Conservation (phyloP, 2,888 invertebrate species). For the Drosophila demipolita region DNA sequence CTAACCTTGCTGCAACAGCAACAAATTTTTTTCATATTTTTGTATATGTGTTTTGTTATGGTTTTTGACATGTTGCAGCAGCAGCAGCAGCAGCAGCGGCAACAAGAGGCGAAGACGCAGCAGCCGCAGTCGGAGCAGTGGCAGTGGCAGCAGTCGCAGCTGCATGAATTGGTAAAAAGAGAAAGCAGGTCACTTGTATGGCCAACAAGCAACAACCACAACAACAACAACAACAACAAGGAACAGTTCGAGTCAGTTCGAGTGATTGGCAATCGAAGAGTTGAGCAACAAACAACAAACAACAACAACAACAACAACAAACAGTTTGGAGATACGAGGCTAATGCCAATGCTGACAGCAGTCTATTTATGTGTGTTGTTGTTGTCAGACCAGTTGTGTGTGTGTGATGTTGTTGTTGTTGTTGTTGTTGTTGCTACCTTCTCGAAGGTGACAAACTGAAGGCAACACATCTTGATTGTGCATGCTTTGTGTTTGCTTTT, state of each 20-base stretch:
- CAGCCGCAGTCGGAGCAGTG: constrained; percentile 6
- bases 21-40: constrained; percentile 7
- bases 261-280: constrained; percentile 79
- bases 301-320: constrained; percentile 65
- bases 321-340: constrained; percentile 58
- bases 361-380: constrained; percentile 19
- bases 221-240: constrained; percentile 8
- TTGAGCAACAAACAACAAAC: constrained; percentile 64
- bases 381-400: background rate
- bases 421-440: constrained; percentile 40
- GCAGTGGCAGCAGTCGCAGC: constrained; percentile 20
- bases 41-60: constrained; percentile 13
- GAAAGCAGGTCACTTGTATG: constrained; percentile 84
- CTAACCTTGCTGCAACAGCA: constrained; percentile 36
- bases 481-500: background rate
- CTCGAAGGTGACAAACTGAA: constrained; percentile 74
- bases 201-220: constrained; percentile 54
- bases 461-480: constrained; percentile 46
- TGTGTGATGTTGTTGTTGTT: constrained; percentile 1
- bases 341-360: constrained; percentile 61
- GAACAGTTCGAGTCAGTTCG: constrained; percentile 32
- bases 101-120: constrained; percentile 14
- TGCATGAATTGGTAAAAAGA: constrained; percentile 79
- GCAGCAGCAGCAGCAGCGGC: constrained; percentile 16
- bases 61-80: constrained; percentile 51